These are phyloP conservation scores for Cossypha caffra DNA, from an alignment of 2,797 vertebrate genomes.

Conservation along the genomic window DNA sequence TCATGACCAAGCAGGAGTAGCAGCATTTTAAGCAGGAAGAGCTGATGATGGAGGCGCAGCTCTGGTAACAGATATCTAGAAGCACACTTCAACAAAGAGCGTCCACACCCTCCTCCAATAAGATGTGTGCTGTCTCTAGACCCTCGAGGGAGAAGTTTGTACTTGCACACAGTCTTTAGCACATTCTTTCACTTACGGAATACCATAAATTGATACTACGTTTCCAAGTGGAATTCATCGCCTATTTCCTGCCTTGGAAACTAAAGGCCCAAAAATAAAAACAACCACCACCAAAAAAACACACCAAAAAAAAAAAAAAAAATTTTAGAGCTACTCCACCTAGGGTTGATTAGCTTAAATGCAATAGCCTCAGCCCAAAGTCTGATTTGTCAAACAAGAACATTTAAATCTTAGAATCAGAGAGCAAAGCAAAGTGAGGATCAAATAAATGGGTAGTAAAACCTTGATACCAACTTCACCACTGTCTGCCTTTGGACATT, in stretches of 20 bases:
- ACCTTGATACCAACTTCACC: neutral
- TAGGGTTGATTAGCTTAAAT: neutral
- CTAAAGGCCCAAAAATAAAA: too few species aligned
- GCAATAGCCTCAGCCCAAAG: neutral
- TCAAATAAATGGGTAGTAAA: neutral
- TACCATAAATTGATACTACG: neutral
- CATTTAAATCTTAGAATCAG: neutral
- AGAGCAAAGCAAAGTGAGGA: neutral
- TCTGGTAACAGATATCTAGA: neutral
- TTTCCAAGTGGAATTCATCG: neutral
- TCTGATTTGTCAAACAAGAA: neutral
- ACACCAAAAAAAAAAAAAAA: neutral
- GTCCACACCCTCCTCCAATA: neutral
- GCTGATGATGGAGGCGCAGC: neutral
- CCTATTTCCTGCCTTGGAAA: neutral
- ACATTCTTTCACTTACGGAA: neutral
- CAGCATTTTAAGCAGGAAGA: neutral
- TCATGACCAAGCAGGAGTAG: accelerated
- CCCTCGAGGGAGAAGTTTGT: neutral
- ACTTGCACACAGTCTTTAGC: neutral
- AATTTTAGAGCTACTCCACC: neutral
- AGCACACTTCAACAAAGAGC: neutral
- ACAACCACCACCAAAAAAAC: too few species aligned
- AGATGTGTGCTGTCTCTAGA: neutral
- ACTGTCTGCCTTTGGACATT: neutral